Evolutionary conservation across 2,888 invertebrate genomes (phyloP).

Genomic region (Agrotis ipsilon): DNA sequence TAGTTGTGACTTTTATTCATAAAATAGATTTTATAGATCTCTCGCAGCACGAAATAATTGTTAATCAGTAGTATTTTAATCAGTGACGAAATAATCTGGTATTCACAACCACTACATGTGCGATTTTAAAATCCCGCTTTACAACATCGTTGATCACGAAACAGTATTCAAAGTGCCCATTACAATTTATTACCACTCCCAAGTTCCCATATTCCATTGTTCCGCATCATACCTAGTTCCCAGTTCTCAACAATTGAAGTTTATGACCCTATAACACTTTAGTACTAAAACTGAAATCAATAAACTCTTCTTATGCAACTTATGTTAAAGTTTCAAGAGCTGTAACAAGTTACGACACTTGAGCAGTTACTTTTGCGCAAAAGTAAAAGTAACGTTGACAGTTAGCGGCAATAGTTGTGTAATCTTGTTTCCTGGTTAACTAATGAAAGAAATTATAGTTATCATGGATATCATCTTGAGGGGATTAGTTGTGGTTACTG

Average conservation of each 20-base stretch:
- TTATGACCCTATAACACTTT: constrained; percentile 19
- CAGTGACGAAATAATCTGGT: not conserved
- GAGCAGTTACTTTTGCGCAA: constrained; percentile 43
- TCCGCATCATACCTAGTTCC: constrained; percentile 1
- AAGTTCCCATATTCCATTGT: constrained; percentile 7
- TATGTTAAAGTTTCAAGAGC: constrained; percentile 43
- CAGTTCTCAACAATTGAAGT: constrained; percentile 13
- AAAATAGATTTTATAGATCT: too few relatives aligned
- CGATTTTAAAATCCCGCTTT: not conserved
- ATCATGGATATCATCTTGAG: constrained; percentile 20
- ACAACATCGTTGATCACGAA: not conserved
- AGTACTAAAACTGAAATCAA: constrained; percentile 46
- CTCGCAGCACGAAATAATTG: too few relatives aligned
- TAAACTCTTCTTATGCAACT: constrained; percentile 45
- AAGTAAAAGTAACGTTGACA: constrained; percentile 55
- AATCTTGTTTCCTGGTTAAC: constrained; percentile 50
- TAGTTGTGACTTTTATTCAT: too few relatives aligned
- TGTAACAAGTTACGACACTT: constrained; percentile 44
- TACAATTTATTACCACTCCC: not conserved
- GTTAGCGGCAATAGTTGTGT: constrained; percentile 35
- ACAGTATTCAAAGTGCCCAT: not conserved
- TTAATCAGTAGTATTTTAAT: too few relatives aligned
- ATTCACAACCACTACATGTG: not conserved
- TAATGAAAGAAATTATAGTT: constrained; percentile 55
- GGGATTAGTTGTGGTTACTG: constrained; percentile 7